Base-by-base conservation (phyloP, 1,140 invertebrate genomes). In the Drosophila quadrilineata region DNA sequence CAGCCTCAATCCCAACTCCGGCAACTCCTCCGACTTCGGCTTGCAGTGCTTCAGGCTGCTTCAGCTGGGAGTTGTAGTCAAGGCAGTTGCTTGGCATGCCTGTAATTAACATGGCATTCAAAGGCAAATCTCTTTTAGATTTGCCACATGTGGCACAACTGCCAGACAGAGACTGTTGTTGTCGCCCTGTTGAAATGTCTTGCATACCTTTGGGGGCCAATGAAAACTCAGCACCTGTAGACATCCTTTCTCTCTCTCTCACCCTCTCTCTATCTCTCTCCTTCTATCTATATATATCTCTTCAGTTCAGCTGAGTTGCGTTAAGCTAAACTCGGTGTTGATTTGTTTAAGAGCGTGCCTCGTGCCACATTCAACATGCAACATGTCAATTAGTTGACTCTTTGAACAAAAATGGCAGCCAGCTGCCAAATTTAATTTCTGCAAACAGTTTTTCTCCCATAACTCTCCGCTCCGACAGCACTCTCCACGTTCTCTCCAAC, bases 41-140 rank as follows among this genome's bases (percentile, higher is more conserved):
- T 17, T 33, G 9, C 16, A 26, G 3, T 6, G 9, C 17, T 19
- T 17, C 10, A 12, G 10, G 8, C 46, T 40, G 6, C 22, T 14
- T 8, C 22, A 24, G 22, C 12, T 49, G 45, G n/a, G n/a, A n/a
- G n/a, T n/a, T n/a, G n/a, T n/a, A n/a, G n/a, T n/a, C n/a, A n/a
- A n/a, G n/a, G n/a, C n/a, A n/a, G n/a, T n/a, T n/a, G n/a, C n/a
- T n/a, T n/a, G n/a, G n/a, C 14, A 22, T 45, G 36, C 48, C 38
- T 67, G 79, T 79, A 84, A 84, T 84, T 84, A 84, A 84, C 77
- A 85, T 74, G 77, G 74, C 77, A 84, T 84, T 85, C 77, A 84
- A 79, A 74, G 63, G 54, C 33, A 67, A 79, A 77, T 74, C 66
- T 71, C 59, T 63, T 65, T 16, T 54, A 46, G 53, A 69, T 69